These are phyloP conservation scores for Andrena dorsata DNA, from an alignment of 2,888 invertebrate species.

Conservation along the genomic window DNA sequence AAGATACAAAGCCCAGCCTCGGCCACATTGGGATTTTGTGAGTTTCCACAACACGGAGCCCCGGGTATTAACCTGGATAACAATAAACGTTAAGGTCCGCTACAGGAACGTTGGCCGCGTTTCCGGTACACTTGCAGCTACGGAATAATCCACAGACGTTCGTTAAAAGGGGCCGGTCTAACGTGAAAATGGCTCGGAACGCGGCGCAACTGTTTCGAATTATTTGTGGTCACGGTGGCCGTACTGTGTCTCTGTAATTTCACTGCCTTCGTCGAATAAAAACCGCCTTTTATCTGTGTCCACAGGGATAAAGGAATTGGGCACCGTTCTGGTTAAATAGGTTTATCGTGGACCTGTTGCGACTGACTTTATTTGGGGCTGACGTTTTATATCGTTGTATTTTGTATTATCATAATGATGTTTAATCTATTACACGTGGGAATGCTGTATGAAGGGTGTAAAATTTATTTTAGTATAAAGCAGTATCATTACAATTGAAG, in stretches of 20 bases:
- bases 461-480: no score
- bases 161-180: conserved; percentile 12
- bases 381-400: no score
- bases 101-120: conserved; percentile 14
- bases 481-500: no score
- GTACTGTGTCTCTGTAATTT: conserved; percentile 18
- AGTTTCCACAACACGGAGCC: conserved; percentile 42
- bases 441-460: no score
- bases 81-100: conserved; percentile 56
- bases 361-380: no score
- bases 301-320: not conserved
- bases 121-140: conserved; percentile 36
- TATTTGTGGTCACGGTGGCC: conserved; percentile 13
- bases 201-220: conserved; percentile 32
- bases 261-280: not conserved
- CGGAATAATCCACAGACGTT: conserved; percentile 45
- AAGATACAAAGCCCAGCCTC: conserved; percentile 45
- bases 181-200: conserved; percentile 39
- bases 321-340: no score
- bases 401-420: no score
- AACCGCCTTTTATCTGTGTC: not conserved
- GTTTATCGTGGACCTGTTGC: no score
- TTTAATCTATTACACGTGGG: no score
- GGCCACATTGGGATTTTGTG: conserved; percentile 47
- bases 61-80: conserved; percentile 60